Conservation (phyloP, 1,140 invertebrate species). For the Colletes latitarsis region DNA sequence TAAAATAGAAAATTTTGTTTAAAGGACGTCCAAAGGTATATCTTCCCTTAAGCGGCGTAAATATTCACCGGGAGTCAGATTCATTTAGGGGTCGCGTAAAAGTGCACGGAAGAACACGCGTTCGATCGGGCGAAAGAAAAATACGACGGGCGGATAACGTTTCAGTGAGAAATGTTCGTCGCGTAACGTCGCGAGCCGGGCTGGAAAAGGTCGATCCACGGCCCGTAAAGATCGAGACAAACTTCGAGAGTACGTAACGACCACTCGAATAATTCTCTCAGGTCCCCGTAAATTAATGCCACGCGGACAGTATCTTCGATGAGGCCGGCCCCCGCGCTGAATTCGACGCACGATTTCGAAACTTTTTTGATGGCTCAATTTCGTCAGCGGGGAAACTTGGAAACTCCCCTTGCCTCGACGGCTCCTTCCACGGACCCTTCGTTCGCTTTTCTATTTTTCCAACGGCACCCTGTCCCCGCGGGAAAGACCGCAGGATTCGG, state of each 20-base stretch:
- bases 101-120: background rate
- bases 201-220: background rate
- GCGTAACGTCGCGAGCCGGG: background rate
- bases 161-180: conserved; percentile 7
- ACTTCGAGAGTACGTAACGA: conserved; percentile 30
- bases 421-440: background rate
- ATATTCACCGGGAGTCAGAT: background rate
- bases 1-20: too few species aligned
- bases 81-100: background rate
- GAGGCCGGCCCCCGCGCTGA: background rate
- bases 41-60: background rate
- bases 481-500: conserved; percentile 47
- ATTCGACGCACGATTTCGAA: conserved; percentile 72
- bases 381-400: conserved; percentile 55
- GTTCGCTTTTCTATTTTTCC: conserved; percentile 7
- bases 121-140: background rate
- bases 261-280: conserved; percentile 53
- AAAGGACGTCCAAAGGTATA: too few species aligned
- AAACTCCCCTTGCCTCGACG: background rate
- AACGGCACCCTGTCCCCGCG: background rate
- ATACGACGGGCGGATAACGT: background rate
- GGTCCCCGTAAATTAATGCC: conserved; percentile 62
- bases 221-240: background rate
- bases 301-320: conserved; percentile 33
- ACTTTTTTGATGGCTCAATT: conserved; percentile 78